phyloP scores from a whole-genome alignment of 2,888 invertebrate species.

The Drosophila pseudotalamancana region DNA sequence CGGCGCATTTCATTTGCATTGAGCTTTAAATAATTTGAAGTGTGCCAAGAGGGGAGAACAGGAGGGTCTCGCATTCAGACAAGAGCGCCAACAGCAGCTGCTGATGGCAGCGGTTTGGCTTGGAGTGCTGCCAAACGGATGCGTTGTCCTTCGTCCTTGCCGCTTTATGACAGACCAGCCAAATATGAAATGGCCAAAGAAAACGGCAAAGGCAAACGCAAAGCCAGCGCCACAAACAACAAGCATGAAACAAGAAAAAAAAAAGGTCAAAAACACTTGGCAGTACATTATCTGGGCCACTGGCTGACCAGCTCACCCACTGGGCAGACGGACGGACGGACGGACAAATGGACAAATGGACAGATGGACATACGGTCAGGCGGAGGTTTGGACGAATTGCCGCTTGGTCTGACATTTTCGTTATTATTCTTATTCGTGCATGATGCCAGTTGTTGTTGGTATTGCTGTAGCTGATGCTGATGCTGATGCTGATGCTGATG shows the following conservation, averaged over 20 bases:
- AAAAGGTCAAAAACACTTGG: conserved; percentile 78
- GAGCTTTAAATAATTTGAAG: conserved; percentile 55
- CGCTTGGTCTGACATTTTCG: conserved; percentile 67
- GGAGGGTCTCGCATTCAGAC: conserved; percentile 31
- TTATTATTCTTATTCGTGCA: conserved; percentile 78
- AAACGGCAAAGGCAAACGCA: conserved; percentile 29
- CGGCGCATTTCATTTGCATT: conserved; percentile 62
- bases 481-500: conserved; percentile 13
- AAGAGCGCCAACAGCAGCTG: conserved; percentile 48
- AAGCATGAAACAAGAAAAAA: conserved; percentile 11
- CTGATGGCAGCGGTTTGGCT: conserved; percentile 30
- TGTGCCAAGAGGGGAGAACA: conserved; percentile 3
- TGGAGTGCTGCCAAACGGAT: conserved; percentile 45
- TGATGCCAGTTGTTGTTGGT: conserved; percentile 50
- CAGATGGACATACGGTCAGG: conserved; percentile 4
- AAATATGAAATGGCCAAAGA: conserved; percentile 49
- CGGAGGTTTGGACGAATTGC: conserved; percentile 56
- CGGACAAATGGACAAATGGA: neutral
- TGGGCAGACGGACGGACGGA: conserved; percentile 30
- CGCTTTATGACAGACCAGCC: conserved; percentile 51
- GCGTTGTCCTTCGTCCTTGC: conserved; percentile 33
- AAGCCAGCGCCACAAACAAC: conserved; percentile 10
- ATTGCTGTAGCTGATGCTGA: conserved; percentile 8
- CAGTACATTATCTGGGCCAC: conserved; percentile 77
- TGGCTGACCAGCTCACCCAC: conserved; percentile 54